A percentile compares a stretch with the other conserved stretches of the same genome.
phyloP scores from a whole-genome alignment of 2,888 invertebrate species.

The Polietes domitor region DNA sequence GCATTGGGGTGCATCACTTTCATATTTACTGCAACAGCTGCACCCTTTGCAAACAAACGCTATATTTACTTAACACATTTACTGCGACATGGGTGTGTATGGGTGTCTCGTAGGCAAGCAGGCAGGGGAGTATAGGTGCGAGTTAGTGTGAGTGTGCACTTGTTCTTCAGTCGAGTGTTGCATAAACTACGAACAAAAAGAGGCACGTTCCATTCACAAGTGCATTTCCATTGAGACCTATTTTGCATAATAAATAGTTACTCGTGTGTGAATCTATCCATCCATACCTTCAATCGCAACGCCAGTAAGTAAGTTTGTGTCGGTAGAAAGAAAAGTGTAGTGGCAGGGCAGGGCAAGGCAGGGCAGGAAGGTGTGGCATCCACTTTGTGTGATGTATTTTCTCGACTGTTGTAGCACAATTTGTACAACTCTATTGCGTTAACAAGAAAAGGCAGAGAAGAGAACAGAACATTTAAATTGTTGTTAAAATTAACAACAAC shows the following conservation, averaged over 20 bases:
- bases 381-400: neutral
- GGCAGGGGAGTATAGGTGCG: neutral
- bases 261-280: constrained; percentile 30
- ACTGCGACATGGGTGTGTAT: neutral
- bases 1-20: neutral
- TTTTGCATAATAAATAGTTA: constrained; percentile 45
- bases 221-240: constrained; percentile 37
- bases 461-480: constrained; percentile 20
- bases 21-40: constrained; percentile 23
- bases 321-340: no score
- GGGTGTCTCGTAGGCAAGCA: neutral
- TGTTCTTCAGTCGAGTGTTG: constrained; percentile 7
- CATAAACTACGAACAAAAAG: constrained; percentile 11
- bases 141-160: neutral
- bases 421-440: neutral
- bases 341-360: neutral
- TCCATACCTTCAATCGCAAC: no score
- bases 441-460: constrained; percentile 9
- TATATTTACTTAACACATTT: constrained; percentile 33
- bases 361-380: neutral
- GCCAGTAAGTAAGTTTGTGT: neutral
- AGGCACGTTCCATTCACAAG: constrained; percentile 36
- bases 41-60: constrained; percentile 7
- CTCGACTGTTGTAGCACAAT: neutral
- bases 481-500: neutral